Evolutionary conservation across 1,140 invertebrate genomes (phyloP), one percentile per base, ranked within the genome.

Genomic region (Drosophila novamexicana): DNA sequence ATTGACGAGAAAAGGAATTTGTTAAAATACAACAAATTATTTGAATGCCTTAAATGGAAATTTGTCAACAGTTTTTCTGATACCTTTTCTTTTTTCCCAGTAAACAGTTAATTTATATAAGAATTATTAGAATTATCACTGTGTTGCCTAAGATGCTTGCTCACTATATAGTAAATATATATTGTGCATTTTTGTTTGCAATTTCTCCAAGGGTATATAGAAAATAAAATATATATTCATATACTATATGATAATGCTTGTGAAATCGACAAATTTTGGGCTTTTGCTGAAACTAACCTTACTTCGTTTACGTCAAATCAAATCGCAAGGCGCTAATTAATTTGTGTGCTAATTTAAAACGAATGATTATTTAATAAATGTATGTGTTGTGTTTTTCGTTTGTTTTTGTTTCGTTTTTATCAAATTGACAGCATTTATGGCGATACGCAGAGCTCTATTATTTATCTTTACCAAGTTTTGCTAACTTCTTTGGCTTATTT

Each of bases 241-340:
- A 29, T 29, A 29, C 22, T 5, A n/a, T 7, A 29, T 16, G 12
- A 6, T 2, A 22, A 37, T 52, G 9, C 12, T 32, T 32, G 39
- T 1, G 10, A 14, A 61, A 52, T 12, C 4, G 14, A 9, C 34
- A 37, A 7, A 18, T 18, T 54, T 29, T 42, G 12, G 0, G n/a
- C 29, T 1, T 44, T 44, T 22, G 6, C 40, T 45, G 6, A 36
- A 63, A 8, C 34, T 63, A 69, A 63, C 67, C 67, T 69, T 54
- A 39, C 50, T 22, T 29, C 34, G 39, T 61, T 53, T 39, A 9
- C 47, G 54, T 59, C 37, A 34, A 39, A 18, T 45, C 37, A 34
- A 39, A 29, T 58, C 37, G 50, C 65, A 56, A 70, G 10, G 42
- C 47, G 75, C 44, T 75, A 77, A 77, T 62, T 62, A 76, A 76